Evolutionary conservation across 2,888 invertebrate genomes (phyloP), one percentile per base, ranked within the genome.

Genomic region (Andrena hattorfiana): DNA sequence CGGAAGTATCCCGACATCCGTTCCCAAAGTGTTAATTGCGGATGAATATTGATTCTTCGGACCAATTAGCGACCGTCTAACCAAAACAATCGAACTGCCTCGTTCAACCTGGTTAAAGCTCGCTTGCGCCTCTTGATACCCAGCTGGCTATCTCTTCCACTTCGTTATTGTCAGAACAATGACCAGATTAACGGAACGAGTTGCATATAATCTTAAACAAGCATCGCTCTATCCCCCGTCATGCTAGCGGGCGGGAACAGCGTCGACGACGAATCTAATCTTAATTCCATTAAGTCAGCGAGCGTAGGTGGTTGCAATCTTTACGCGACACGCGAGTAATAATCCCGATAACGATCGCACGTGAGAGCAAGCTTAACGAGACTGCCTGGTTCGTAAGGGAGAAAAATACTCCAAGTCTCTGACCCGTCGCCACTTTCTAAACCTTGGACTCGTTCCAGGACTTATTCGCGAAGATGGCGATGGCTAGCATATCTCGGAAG

Each of bases 341-440:
- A 73, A 73, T 42, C 62, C 8, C 49, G 82, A 78, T 77, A 84
- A 73, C 48, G 69, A 77, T 80, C 77, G 68, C 67, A 56, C 35
- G 51, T 60, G 77, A 77, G 75, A 77, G 66, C 28, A 20, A 49
- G 32, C 23, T 30, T 63, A 72, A 71, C 68, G 60, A 74, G 64
- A 32, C 56, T 49, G 13, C 20, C 42, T 62, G 56, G 59, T 26
- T 51, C 23, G 23, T 3, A 56, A 26, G 32, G 26, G 20, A 60
- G 62, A 73, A 79, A 77, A 77, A 75, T 20, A 42, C 42, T 42
- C 1, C 59, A 62, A 64, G 69, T 35, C 59, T 49, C 73, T 68
- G 71, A 67, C 72, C 67, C 30, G 48, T 32, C 68, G 85, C 42
- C 74, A 78, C 85, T 87, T 87, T 87, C 87, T 87, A 87, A 87